phyloP scores from a whole-genome alignment of 1,140 invertebrate species.

The Rhopalosiphum padi region DNA sequence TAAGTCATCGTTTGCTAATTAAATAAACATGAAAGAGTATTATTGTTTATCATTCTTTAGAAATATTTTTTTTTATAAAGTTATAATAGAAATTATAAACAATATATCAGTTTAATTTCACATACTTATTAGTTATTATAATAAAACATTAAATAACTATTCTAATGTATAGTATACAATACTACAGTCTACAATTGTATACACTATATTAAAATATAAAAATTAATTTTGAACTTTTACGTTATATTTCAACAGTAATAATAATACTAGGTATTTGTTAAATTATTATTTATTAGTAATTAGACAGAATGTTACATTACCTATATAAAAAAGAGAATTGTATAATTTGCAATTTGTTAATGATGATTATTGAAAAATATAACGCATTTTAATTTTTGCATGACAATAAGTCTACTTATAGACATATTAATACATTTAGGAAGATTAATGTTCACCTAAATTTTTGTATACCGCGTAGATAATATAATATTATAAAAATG shows the following conservation, averaged over 20 bases:
- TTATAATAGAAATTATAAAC: background rate
- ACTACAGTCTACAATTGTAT: no score
- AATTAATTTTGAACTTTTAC: background rate
- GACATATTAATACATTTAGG: background rate
- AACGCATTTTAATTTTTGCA: background rate
- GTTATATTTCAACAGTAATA: no score
- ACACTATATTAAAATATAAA: background rate
- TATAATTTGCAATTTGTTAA: background rate
- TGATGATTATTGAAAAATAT: background rate
- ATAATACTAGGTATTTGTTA: no score
- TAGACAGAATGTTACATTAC: background rate
- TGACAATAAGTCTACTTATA: background rate
- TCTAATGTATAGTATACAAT: background rate
- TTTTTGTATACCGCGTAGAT: no score
- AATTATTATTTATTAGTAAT: no score
- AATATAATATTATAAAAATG: no score
- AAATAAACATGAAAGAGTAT: background rate
- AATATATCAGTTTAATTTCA: background rate
- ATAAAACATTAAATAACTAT: background rate
- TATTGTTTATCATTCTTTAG: background rate
- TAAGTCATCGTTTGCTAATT: background rate
- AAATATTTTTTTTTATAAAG: background rate
- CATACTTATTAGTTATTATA: no score
- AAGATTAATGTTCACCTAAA: no score
- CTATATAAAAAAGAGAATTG: background rate